Evolutionary conservation across 1,140 invertebrate genomes (phyloP), one percentile per base, ranked within the genome.

Genomic region (Matsumurasca onukii): DNA sequence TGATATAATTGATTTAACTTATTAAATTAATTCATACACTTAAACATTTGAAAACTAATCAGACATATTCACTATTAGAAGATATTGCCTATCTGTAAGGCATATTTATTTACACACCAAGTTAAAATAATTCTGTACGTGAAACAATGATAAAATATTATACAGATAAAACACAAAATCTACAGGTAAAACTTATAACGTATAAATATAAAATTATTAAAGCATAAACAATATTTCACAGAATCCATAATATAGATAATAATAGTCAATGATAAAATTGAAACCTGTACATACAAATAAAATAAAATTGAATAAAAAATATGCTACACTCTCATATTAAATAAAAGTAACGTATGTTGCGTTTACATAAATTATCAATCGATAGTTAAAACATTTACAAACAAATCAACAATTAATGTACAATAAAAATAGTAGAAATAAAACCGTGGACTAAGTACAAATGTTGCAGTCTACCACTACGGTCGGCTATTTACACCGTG

Each of bases 171-270:
- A 13, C 12, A 29, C 24, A 59, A 27, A 27, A 59, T 22, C 30
- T 27, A 59, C 17, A 9, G 17, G 13, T 59, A 59, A 12, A 59
- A 59, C 25, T 9, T 59, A 59, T 59, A 59, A 59, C 55, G 30
- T 29, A 27, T 13, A 59, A 22, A 59, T 59, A 59, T 59, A 59
- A 59, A 59, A 59, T 59, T 13, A 59, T 59, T 59, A 59, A 59
- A 59, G 25, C 55, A 59, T 59, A 59, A 59, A 39, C 34, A 9
- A 39, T 39, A 39, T 39, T 9, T 39, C 5, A 39, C 34, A 9
- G 34, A 9, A 39, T 9, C 34, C 5, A 39, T 9, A 39, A 39
- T 39, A 17, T 9, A 39, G 5, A 5, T 17, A 39, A 39, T 17
- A 39, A 17, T 17, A 9, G 5, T 9, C 34, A 39, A 17, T 9